A percentile compares a stretch with the other conserved stretches of the same genome.
phyloP scores from a whole-genome alignment of 2,888 invertebrate genomes.

The Aricia artaxerxes region DNA sequence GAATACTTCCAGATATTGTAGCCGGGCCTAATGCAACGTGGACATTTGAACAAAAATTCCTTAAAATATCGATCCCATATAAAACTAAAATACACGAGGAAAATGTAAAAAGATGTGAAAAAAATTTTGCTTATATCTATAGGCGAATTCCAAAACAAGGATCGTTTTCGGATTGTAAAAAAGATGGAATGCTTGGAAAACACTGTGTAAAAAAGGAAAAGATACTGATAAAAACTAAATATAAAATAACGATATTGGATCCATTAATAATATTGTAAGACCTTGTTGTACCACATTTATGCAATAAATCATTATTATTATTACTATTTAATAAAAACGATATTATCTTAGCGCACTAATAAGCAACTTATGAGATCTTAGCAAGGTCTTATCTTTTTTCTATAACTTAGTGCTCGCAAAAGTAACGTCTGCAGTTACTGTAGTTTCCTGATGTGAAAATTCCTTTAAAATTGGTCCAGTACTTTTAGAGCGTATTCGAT shows the following conservation, averaged over 20 bases:
- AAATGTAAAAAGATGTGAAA: not conserved
- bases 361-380: too few species aligned
- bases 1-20: slow-evolving; percentile 2
- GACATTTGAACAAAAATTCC: not conserved
- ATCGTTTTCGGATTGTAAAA: not conserved
- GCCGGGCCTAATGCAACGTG: not conserved
- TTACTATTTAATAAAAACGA: too few species aligned
- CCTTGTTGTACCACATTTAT: too few species aligned
- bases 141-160: not conserved
- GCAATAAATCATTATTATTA: too few species aligned
- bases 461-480: too few species aligned
- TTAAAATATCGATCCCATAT: not conserved
- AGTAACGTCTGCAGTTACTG: too few species aligned
- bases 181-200: not conserved
- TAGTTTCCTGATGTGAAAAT: too few species aligned
- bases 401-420: too few species aligned
- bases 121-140: not conserved
- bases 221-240: not conserved
- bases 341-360: not conserved
- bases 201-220: not conserved
- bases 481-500: too few species aligned
- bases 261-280: too few species aligned
- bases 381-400: too few species aligned
- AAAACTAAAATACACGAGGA: not conserved
- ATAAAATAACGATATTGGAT: not conserved